phyloP scores from a whole-genome alignment of 2,888 invertebrate genomes.

The Heliothis peltigera region DNA sequence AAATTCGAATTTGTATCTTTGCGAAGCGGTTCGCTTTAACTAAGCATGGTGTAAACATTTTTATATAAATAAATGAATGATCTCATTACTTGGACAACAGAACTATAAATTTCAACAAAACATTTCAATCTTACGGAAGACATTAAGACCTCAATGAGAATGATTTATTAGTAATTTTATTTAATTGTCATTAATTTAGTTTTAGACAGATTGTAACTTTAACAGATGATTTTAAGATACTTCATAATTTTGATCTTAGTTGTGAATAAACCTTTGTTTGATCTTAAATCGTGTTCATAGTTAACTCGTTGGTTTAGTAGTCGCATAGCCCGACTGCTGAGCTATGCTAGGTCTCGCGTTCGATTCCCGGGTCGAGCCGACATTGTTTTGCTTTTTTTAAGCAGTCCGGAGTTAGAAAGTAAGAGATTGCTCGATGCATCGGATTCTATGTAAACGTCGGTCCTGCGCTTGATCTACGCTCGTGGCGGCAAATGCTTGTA shows the following conservation, averaged over 20 bases:
- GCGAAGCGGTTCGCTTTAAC: not conserved
- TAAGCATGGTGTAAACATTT: slow-evolving; percentile 4
- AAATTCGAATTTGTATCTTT: slow-evolving; percentile 11
- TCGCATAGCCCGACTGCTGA: no score
- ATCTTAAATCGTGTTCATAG: no score
- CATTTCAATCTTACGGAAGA: slow-evolving; percentile 49
- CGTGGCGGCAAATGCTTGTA: no score
- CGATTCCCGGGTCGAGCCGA: no score
- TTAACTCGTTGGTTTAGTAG: no score
- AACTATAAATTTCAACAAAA: slow-evolving; percentile 19
- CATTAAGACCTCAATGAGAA: slow-evolving; percentile 40
- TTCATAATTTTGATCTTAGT: not conserved
- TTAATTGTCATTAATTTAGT: slow-evolving; percentile 6
- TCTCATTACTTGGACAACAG: slow-evolving; percentile 16
- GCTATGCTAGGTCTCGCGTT: no score
- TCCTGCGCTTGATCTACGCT: no score
- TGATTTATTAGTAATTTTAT: slow-evolving; percentile 4
- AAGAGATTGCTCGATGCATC: no score
- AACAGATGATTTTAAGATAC: not conserved
- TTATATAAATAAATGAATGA: slow-evolving; percentile 3
- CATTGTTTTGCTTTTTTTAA: no score
- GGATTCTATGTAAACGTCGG: no score
- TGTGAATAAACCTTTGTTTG: no score
- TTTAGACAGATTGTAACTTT: slow-evolving; percentile 38
- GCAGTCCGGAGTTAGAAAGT: no score